Base-by-base conservation (phyloP, 2,888 invertebrate genomes). In the Cheilosia pagana region DNA sequence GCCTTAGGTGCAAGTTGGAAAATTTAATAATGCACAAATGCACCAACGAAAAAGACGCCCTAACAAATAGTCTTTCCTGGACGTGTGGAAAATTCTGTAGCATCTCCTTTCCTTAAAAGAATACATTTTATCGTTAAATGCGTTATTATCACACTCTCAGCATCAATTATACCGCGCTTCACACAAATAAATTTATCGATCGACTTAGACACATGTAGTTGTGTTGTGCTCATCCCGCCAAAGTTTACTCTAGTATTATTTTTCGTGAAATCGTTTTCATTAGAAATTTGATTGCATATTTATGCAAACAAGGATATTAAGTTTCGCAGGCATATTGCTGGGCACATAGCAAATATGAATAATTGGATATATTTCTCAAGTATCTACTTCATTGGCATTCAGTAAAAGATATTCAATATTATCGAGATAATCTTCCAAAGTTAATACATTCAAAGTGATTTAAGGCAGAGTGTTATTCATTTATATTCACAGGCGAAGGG, bases 231-330 rank as follows among this genome's bases (percentile, higher is more conserved):
- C 14, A 5, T 16, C 5, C 5, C 6, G 7, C 16, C 6, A 7
- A 14, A 16, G 7, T 43, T n/a, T 16, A 43, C 43, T 43, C 0
- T 0, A 14, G 43, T 43, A 16, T 16, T 16, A 16, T 43, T 43
- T 43, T 43, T 2, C 43, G 0, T 16, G 6, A 16, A 43, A 43
- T 14, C 16, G 43, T 16, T n/a, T 41, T 7, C 14, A 41, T 41
- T n/a, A n/a, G 12, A 35, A 12, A 41, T 41, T 6, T 14, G 7
- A 16, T 16, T 43, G 43, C 2, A 43, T n/a, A 43, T 43, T n/a
- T 43, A 43, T 43, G 43, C 43, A 43, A 43, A 41, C 41, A 41
- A n/a, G 41, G 41, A 41, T 6, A 41, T 41, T n/a, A n/a, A 7
- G 7, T 43, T 14, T 16, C 16, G 14, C 16, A 7, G 7, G 14